phyloP scores from a whole-genome alignment of 1,140 invertebrate species.

The Sipha flava region DNA sequence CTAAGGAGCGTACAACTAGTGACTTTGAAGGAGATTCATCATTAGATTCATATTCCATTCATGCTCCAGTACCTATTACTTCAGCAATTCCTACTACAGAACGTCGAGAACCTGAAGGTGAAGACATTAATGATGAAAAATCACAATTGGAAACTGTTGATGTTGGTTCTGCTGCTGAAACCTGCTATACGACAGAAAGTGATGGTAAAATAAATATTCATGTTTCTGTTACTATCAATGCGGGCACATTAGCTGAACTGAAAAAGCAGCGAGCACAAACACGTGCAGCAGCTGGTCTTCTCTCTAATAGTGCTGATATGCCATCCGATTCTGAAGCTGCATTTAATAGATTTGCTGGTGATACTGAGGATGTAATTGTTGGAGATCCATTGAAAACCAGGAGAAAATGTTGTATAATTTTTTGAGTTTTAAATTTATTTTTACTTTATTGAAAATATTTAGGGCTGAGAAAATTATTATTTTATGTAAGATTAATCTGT shows the following conservation, averaged over 20 bases:
- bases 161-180: conserved; percentile 43
- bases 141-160: neutral
- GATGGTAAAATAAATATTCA: conserved; percentile 85
- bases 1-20: neutral
- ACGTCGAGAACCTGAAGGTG: conserved; percentile 8
- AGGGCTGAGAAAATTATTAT: neutral
- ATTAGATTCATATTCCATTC: conserved; percentile 12
- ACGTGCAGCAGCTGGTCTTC: conserved; percentile 42
- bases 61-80: neutral
- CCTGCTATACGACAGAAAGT: conserved; percentile 51
- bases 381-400: conserved; percentile 50
- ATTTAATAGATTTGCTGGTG: conserved; percentile 55
- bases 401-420: conserved; percentile 53
- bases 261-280: conserved; percentile 81
- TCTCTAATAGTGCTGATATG: neutral
- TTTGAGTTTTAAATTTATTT: conserved; percentile 11
- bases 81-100: neutral
- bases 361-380: conserved; percentile 57
- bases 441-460: neutral
- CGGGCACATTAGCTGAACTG: conserved; percentile 70
- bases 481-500: neutral
- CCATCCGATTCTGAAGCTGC: conserved; percentile 45
- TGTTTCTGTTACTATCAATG: conserved; percentile 56
- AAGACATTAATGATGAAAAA: conserved; percentile 1
- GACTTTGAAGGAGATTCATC: conserved; percentile 25